phyloP scores from a whole-genome alignment of 2,113 vertebrate genomes.

The Suricata suricatta region DNA sequence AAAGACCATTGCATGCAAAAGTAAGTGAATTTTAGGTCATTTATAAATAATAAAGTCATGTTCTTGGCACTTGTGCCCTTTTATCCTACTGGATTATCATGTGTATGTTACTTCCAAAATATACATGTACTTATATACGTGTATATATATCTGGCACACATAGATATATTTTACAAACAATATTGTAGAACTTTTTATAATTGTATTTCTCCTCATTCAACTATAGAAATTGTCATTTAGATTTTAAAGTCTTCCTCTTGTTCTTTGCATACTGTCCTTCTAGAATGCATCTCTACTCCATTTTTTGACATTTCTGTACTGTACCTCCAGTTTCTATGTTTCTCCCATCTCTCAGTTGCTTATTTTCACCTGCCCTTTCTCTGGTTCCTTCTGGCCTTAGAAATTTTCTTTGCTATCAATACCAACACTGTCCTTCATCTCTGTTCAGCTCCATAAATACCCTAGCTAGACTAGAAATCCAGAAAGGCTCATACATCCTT shows the following conservation, averaged over 20 bases:
- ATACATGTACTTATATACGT: background rate
- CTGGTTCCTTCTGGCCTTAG: background rate
- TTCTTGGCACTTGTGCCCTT: background rate
- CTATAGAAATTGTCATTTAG: background rate
- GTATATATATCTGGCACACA: background rate
- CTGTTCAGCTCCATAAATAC: background rate
- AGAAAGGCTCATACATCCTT: conserved; percentile 12
- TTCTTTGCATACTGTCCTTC: background rate
- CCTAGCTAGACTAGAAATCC: background rate
- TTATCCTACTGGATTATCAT: background rate
- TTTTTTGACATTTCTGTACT: background rate
- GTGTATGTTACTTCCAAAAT: background rate
- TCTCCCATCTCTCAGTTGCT: background rate
- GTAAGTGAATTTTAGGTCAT: conserved; percentile 16
- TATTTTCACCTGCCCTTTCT: background rate
- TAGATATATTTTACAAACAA: background rate
- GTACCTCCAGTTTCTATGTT: background rate
- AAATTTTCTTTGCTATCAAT: background rate
- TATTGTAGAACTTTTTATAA: background rate
- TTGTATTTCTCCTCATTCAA: background rate
- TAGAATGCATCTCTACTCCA: background rate
- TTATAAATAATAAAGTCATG: background rate
- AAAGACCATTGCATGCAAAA: background rate
- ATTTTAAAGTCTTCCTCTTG: background rate
- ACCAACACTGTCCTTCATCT: background rate